Conservation (phyloP, 2,113 vertebrate genomes). For the Nerophis lumbriciformis region DNA sequence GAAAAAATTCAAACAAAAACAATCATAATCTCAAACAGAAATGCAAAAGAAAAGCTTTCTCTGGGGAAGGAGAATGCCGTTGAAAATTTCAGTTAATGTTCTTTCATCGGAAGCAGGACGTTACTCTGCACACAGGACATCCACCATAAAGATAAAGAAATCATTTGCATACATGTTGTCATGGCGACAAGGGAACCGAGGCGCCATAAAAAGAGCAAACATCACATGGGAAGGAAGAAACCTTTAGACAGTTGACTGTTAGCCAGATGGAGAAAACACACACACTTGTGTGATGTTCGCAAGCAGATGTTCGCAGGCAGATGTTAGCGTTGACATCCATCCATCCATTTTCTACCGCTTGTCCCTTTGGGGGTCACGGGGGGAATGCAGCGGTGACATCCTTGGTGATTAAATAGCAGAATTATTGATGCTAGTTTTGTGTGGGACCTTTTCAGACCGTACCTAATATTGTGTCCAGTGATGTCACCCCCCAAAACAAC, state of each 20-base stretch:
- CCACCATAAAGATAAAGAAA: constrained; percentile 43
- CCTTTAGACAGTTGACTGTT: background rate
- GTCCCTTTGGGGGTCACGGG: too few species aligned
- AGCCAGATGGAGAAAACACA: background rate
- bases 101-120: constrained; percentile 2
- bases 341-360: too few species aligned
- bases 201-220: constrained; percentile 4
- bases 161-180: background rate
- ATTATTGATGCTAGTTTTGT: too few species aligned
- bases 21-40: too few species aligned
- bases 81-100: background rate
- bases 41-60: too few species aligned
- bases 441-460: too few species aligned
- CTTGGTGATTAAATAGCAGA: too few species aligned
- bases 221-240: background rate
- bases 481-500: background rate
- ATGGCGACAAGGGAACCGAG: background rate
- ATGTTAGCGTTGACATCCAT: background rate
- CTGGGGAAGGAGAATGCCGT: too few species aligned
- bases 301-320: background rate
- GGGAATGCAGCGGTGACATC: background rate
- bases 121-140: constrained; percentile 48
- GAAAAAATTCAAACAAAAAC: too few species aligned
- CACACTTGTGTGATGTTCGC: background rate
- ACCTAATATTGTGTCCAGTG: too few species aligned